Conservation (phyloP, 2,888 invertebrate species). For the Phortica okadai region DNA sequence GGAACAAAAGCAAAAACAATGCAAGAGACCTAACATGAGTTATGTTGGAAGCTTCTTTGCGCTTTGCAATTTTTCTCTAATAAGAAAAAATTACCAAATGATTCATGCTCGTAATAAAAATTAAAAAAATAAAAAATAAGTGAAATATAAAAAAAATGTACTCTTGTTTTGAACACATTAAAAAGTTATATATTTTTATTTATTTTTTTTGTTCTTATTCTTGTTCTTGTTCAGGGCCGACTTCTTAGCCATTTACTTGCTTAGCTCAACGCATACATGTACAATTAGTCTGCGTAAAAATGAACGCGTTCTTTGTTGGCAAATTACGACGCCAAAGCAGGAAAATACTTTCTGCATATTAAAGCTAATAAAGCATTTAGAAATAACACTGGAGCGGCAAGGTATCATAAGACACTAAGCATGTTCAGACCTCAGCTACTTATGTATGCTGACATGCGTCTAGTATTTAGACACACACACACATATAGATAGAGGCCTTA, state of each 20-base stretch:
- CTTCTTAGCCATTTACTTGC: neutral
- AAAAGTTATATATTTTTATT: neutral
- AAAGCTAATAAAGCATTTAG: neutral
- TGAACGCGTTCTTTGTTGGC: neutral
- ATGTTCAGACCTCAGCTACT: neutral
- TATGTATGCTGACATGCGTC: neutral
- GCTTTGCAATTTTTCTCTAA: too few relatives aligned
- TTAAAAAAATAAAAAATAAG: too few relatives aligned
- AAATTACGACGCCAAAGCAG: neutral
- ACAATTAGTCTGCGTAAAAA: neutral
- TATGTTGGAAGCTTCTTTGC: too few relatives aligned
- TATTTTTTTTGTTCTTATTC: neutral
- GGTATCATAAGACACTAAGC: neutral
- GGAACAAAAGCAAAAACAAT: too few relatives aligned
- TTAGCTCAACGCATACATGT: neutral
- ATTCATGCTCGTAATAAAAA: too few relatives aligned
- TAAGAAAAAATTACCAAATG: too few relatives aligned
- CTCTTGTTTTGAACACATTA: neutral
- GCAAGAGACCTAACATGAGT: too few relatives aligned
- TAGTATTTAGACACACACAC: neutral
- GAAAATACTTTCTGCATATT: slow-evolving; percentile 8
- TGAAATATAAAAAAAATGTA: too few relatives aligned
- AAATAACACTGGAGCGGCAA: neutral
- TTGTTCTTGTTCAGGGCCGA: slow-evolving; percentile 27
- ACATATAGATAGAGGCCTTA: neutral